Evolutionary conservation across 2,797 vertebrate genomes (phyloP), one percentile per base, ranked within the genome.

Genomic region (Ctenosaura bakeri): DNA sequence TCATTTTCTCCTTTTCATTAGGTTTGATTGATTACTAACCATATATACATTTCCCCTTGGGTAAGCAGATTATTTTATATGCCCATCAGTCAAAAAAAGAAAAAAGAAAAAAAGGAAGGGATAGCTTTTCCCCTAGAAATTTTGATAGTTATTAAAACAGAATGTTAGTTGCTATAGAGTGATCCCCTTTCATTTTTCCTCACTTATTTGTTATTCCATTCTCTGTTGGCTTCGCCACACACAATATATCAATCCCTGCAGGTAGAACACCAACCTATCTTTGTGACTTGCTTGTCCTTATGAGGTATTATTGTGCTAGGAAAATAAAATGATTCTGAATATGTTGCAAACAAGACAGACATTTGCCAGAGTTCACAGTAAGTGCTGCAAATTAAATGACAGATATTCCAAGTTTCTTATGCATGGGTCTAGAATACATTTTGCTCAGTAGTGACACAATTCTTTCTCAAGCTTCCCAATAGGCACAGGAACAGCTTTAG

Each of bases 11-110:
- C 56, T 88, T 91, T 91, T 88, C 87, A 88, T 85, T 90, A 90
- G n/a, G 18, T 85, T 81, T 85, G 76, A 91, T 85, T 91, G 87
- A 85, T 91, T 91, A 35, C 76, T 74, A 81, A 88, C 87, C 56
- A 88, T 85, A 81, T 81, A 80, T 85, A 50, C 62, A 85, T 91
- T 85, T 74, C 54, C 71, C 78, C 82, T 81, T 88, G 86, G 83
- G 82, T 88, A 64, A 88, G 42, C 76, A 52, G 77, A 85, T 91
- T 84, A 80, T 42, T 88, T 62, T 59, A 54, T 24, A 42, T 74
- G 82, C 74, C 76, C 54, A 69, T 85, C 90, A 91, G 14, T 88
- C 87, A 85, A 84, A 73, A n/a, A n/a, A n/a, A n/a, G n/a, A n/a
- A n/a, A n/a, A n/a, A n/a, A n/a, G n/a, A n/a, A n/a, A 66, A 73